Evolutionary conservation across 1,140 invertebrate species (phyloP).

Genomic region (Rhizoglyphus robini): DNA sequence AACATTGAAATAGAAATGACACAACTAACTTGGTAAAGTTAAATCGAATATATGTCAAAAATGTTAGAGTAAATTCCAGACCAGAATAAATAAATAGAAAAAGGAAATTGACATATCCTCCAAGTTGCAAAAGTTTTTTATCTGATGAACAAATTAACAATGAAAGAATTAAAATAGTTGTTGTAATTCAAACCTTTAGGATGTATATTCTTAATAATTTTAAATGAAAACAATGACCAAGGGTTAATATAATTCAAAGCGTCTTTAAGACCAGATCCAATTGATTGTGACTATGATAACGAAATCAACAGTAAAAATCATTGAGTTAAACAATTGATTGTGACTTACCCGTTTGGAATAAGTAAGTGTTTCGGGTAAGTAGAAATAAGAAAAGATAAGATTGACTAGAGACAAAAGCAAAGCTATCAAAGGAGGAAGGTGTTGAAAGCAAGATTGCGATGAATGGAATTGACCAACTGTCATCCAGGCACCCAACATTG

Average conservation of each 20-base stretch:
- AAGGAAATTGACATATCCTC: slow-evolving; percentile 79
- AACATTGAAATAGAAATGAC: slow-evolving; percentile 8
- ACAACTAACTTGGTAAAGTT: slow-evolving; percentile 50
- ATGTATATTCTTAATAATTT: slow-evolving; percentile 34
- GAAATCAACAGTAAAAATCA: slow-evolving; percentile 24
- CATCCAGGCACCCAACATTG: slow-evolving; percentile 7
- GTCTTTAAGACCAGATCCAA: slow-evolving; percentile 51
- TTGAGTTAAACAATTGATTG: slow-evolving; percentile 17
- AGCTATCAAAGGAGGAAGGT: slow-evolving; percentile 14
- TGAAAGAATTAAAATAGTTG: slow-evolving; percentile 8
- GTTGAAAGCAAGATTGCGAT: slow-evolving; percentile 2
- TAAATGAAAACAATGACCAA: slow-evolving; percentile 47
- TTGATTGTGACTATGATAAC: slow-evolving; percentile 46
- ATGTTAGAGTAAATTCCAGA: slow-evolving; percentile 92
- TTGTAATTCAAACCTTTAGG: slow-evolving; percentile 29
- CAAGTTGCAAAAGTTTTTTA: slow-evolving; percentile 46
- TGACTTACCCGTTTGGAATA: slow-evolving; percentile 42
- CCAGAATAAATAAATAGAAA: slow-evolving; percentile 95
- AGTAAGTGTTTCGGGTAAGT: slow-evolving; percentile 40
- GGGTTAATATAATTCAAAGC: slow-evolving; percentile 59
- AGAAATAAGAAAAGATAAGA: slow-evolving; percentile 16
- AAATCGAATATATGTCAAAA: slow-evolving; percentile 85
- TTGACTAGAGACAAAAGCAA: slow-evolving; percentile 20
- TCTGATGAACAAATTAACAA: slow-evolving; percentile 35
- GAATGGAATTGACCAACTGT: neutral